These are phyloP conservation scores for Formica aserva DNA, from an alignment of 2,888 invertebrate species.

Conservation along the genomic window DNA sequence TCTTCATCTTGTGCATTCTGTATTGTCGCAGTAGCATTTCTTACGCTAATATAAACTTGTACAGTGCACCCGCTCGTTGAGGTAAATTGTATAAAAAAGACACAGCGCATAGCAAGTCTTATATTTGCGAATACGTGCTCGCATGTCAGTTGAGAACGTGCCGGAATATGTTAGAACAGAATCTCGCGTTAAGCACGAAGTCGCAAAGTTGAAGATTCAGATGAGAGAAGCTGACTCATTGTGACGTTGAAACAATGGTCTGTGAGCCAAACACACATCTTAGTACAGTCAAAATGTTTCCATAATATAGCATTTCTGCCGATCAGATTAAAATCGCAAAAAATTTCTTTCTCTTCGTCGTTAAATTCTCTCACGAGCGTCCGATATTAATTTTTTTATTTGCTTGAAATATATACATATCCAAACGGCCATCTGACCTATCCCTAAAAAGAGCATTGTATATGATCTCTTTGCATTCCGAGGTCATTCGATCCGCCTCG, in stretches of 20 bases:
- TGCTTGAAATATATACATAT: slow-evolving; percentile 4
- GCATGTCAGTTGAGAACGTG: slow-evolving; percentile 36
- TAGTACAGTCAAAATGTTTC: slow-evolving; percentile 19
- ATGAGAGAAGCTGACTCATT: slow-evolving; percentile 24
- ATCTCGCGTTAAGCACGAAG: slow-evolving; percentile 54
- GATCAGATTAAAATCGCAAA: background rate
- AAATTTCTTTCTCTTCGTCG: background rate
- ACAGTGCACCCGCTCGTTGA: slow-evolving; percentile 33
- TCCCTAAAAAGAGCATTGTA: background rate
- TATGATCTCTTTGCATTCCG: slow-evolving; percentile 17
- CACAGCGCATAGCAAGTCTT: background rate
- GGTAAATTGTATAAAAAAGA: slow-evolving; percentile 44
- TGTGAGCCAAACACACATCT: slow-evolving; percentile 2
- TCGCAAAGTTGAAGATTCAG: slow-evolving; percentile 46
- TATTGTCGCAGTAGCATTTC: background rate
- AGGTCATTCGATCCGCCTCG: slow-evolving; percentile 42
- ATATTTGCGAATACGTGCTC: slow-evolving; percentile 26
- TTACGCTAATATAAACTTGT: background rate
- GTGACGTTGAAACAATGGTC: slow-evolving; percentile 21
- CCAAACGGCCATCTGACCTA: slow-evolving; percentile 1
- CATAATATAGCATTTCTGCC: slow-evolving; percentile 11
- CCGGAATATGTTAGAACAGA: slow-evolving; percentile 31
- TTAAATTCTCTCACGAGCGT: background rate
- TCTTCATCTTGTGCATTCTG: background rate
- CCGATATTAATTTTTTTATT: slow-evolving; percentile 44